A percentile compares a stretch with the other conserved stretches of the same genome.
These are phyloP conservation scores for Colius striatus DNA, from an alignment of 2,113 vertebrate genomes.

Conservation along the genomic window DNA sequence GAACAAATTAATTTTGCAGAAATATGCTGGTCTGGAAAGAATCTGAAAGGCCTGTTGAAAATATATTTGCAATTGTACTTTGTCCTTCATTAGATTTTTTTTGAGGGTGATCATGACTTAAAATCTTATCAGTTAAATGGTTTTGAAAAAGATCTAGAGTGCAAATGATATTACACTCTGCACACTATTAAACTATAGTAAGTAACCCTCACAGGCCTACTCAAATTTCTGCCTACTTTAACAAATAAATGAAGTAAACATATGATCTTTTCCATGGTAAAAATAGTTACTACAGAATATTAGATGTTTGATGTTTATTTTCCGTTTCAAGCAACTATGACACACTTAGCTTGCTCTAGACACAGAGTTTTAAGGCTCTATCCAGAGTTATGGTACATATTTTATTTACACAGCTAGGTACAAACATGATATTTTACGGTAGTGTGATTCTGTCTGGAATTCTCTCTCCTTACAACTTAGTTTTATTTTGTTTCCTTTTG, in stretches of 20 bases:
- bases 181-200: not conserved
- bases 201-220: not conserved
- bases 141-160: not conserved
- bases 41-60: not conserved
- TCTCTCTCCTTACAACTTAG: not conserved
- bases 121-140: not conserved
- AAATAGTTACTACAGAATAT: not conserved
- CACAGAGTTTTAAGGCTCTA: not conserved
- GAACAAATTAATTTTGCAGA: not conserved
- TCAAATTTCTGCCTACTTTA: not conserved
- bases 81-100: not conserved
- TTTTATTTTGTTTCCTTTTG: not conserved
- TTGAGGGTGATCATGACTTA: not conserved
- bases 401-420: not conserved
- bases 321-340: not conserved
- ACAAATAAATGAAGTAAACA: not conserved
- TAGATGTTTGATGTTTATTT: not conserved
- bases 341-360: not conserved
- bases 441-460: not conserved
- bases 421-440: not conserved
- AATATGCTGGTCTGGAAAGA: not conserved
- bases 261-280: not conserved
- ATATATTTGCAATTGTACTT: not conserved
- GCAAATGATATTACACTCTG: not conserved
- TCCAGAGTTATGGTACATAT: accelerated